Percentiles rank a stretch among this genome's conserved stretches.
phyloP scores from a whole-genome alignment of 1,140 invertebrate species.

The Caenorhabditis tropicalis region DNA sequence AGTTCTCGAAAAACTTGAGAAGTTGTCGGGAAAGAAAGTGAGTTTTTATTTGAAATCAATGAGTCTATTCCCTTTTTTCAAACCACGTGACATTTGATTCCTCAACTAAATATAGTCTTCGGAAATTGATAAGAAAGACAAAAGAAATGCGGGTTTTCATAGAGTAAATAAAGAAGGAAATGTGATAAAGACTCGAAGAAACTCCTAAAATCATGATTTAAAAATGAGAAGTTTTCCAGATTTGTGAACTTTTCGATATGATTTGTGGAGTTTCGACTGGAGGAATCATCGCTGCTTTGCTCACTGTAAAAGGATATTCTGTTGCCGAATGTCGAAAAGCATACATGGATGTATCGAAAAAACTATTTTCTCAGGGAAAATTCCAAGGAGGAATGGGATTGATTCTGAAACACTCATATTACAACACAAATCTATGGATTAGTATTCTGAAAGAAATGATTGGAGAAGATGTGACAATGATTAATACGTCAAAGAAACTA shows the following conservation, averaged over 20 bases:
- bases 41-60: not conserved
- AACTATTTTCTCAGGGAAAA: constrained; percentile 63
- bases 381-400: constrained; percentile 80
- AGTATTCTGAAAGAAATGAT: constrained; percentile 77
- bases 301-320: constrained; percentile 68
- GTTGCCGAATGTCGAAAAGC: constrained; percentile 62
- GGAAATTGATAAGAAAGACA: not conserved
- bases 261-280: constrained; percentile 91
- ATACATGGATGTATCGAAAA: constrained; percentile 67
- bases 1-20: constrained; percentile 64
- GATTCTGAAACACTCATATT: constrained; percentile 84
- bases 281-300: constrained; percentile 73
- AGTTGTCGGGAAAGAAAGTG: constrained; percentile 73
- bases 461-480: constrained; percentile 49
- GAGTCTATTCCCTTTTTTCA: not conserved
- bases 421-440: constrained; percentile 86
- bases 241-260: constrained; percentile 81
- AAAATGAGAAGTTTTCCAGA: constrained; percentile 56
- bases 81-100: not conserved
- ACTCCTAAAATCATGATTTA: too few relatives aligned
- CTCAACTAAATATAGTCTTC: not conserved
- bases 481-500: constrained; percentile 57
- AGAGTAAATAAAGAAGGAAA: not conserved
- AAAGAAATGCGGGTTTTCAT: not conserved
- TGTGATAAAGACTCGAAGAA: not conserved